Conservation (phyloP, 2,113 vertebrate species). For the Pitta sordida region DNA sequence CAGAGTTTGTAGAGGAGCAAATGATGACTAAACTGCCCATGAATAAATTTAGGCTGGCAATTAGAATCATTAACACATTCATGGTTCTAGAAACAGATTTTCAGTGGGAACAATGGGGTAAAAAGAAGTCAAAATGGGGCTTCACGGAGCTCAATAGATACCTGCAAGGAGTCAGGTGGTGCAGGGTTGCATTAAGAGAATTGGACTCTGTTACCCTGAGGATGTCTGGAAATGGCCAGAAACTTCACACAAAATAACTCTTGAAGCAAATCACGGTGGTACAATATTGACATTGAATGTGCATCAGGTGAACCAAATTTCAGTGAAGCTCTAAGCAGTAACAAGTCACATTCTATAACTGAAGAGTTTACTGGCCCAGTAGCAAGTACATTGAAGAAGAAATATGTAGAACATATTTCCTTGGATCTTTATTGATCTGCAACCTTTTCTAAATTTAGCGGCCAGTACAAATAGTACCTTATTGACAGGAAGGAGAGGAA, state of each 20-base stretch:
- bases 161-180: background rate
- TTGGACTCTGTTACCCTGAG: background rate
- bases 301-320: background rate
- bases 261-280: background rate
- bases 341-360: background rate
- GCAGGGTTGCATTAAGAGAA: background rate
- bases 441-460: background rate
- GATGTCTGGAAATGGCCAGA: background rate
- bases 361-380: background rate
- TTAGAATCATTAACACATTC: constrained; percentile 3
- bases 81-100: background rate
- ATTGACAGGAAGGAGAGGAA: background rate
- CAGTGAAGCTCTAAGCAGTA: background rate
- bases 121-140: background rate
- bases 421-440: background rate
- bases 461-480: background rate
- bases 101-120: background rate
- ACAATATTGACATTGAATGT: rapidly evolving
- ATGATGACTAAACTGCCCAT: background rate
- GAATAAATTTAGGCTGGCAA: constrained; percentile 29
- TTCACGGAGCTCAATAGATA: background rate
- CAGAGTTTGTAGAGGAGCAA: background rate
- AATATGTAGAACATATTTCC: background rate
- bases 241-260: background rate
- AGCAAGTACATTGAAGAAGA: background rate